A percentile compares a stretch with the other conserved stretches of the same genome.
phyloP scores from a whole-genome alignment of 2,888 invertebrate genomes.

The Glyphotaelius pellucidus region DNA sequence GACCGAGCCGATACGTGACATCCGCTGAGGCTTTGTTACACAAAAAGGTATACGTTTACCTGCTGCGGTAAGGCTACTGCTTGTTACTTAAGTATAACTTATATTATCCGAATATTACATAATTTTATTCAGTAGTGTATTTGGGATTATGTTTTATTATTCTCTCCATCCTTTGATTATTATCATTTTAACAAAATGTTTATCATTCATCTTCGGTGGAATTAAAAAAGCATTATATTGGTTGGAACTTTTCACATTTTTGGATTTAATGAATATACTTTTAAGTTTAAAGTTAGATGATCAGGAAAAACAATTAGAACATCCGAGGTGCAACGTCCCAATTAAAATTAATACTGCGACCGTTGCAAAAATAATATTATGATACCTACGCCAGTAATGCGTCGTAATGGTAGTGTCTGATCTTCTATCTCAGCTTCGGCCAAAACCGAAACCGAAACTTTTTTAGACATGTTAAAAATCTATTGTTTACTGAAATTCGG shows the following conservation, averaged over 20 bases:
- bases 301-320: too few relatives aligned
- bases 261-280: too few relatives aligned
- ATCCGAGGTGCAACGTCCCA: too few relatives aligned
- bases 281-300: too few relatives aligned
- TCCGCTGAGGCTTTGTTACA: constrained; percentile 14
- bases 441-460: too few relatives aligned
- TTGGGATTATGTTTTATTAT: neutral
- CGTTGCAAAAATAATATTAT: too few relatives aligned
- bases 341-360: too few relatives aligned
- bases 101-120: neutral
- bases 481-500: too few relatives aligned
- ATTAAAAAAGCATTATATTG: neutral
- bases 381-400: too few relatives aligned
- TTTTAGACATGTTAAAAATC: too few relatives aligned
- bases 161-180: neutral
- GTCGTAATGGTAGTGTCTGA: too few relatives aligned
- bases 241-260: neutral
- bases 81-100: neutral
- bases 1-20: constrained; percentile 22
- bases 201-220: neutral
- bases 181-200: neutral
- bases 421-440: too few relatives aligned
- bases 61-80: neutral
- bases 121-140: neutral
- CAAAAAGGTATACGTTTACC: neutral